Evolutionary conservation across 2,113 vertebrate genomes (phyloP).

Genomic region (Cynocephalus volans): DNA sequence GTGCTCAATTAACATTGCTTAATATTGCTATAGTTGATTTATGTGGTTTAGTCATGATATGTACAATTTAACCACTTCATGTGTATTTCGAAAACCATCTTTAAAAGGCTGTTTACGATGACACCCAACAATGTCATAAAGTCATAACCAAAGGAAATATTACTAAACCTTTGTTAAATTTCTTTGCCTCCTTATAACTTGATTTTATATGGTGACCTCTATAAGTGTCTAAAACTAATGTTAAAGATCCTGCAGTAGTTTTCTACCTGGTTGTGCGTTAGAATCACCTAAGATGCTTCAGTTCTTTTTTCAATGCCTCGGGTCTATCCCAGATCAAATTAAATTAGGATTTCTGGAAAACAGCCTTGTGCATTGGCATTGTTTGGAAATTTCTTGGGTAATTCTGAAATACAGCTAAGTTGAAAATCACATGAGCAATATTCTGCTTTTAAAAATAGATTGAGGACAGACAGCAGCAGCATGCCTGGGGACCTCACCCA

Average conservation of each 20-base stretch:
- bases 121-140: not conserved
- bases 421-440: not conserved
- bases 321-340: not conserved
- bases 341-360: slow-evolving; percentile 9
- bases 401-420: not conserved
- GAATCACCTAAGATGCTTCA: not conserved
- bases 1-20: not conserved
- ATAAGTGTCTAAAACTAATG: not conserved
- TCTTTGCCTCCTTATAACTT: not conserved
- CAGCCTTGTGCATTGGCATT: not conserved
- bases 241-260: not conserved
- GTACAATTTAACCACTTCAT: not conserved
- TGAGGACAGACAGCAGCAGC: not conserved
- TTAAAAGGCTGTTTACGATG: not conserved
- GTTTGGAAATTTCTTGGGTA: not conserved
- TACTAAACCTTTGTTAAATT: not conserved
- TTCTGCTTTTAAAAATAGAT: not conserved
- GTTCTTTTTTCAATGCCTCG: not conserved
- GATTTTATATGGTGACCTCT: not conserved
- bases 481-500: too few species aligned
- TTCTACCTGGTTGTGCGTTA: not conserved
- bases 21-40: not conserved
- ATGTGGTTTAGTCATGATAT: not conserved
- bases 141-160: not conserved
- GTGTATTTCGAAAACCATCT: not conserved